phyloP scores from a whole-genome alignment of 2,888 invertebrate species.

The Argynnis bischoffii region DNA sequence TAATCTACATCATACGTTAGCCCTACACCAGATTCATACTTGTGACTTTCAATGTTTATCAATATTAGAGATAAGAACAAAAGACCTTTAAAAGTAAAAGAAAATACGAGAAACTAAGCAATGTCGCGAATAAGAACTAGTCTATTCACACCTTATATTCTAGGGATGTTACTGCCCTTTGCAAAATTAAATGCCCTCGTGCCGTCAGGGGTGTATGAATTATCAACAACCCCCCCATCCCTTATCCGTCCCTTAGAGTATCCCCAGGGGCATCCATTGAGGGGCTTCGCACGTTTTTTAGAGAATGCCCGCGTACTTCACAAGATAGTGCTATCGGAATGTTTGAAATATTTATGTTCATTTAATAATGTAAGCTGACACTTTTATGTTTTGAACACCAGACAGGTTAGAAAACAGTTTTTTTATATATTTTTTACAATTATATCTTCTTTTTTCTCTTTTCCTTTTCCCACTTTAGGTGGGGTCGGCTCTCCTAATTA shows the following conservation, averaged over 20 bases:
- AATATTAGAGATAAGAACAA: no score
- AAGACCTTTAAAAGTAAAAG: no score
- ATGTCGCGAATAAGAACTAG: not conserved
- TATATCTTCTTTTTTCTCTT: no score
- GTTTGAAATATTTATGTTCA: constrained; percentile 6
- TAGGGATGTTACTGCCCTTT: constrained; percentile 24
- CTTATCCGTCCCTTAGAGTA: constrained; percentile 16
- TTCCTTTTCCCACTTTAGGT: no score
- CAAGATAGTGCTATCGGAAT: not conserved
- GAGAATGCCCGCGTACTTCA: constrained; percentile 3
- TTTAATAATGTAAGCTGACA: not conserved
- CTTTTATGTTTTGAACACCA: not conserved
- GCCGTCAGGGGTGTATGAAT: constrained; percentile 26
- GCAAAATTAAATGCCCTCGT: constrained; percentile 32
- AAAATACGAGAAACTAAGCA: not conserved
- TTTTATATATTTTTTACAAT: no score
- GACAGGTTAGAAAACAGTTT: not conserved
- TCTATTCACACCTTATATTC: not conserved
- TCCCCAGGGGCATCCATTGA: constrained; percentile 4
- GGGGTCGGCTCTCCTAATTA: no score
- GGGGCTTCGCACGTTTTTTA: constrained; percentile 13
- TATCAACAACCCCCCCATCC: constrained; percentile 28
- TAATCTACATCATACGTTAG: not conserved
- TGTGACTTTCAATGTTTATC: no score
- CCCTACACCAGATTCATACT: not conserved